phyloP scores from a whole-genome alignment of 2,113 vertebrate genomes.

The Mugil cephalus region DNA sequence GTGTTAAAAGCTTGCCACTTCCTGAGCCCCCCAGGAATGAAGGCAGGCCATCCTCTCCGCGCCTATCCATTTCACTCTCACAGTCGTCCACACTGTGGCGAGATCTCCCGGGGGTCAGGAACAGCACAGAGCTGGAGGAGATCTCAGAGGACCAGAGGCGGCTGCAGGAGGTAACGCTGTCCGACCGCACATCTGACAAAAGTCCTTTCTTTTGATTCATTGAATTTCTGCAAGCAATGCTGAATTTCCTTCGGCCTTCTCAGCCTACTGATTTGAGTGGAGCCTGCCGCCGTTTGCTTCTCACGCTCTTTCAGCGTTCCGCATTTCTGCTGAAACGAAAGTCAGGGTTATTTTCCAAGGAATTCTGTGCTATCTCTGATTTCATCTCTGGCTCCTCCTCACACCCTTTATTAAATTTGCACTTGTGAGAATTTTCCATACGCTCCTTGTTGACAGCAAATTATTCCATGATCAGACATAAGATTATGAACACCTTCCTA shows the following conservation, averaged over 20 bases:
- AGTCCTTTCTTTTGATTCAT: too few relatives aligned
- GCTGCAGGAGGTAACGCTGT: constrained; percentile 91
- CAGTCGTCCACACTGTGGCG: constrained; percentile 90
- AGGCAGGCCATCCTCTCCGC: constrained; percentile 78
- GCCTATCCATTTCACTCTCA: constrained; percentile 86
- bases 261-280: too few relatives aligned
- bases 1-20: constrained; percentile 78
- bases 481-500: too few relatives aligned
- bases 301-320: too few relatives aligned
- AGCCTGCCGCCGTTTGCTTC: too few relatives aligned
- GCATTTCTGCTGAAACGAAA: too few relatives aligned
- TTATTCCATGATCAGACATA: not conserved
- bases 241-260: too few relatives aligned
- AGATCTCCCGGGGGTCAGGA: constrained; percentile 90
- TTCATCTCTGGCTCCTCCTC: too few relatives aligned
- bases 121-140: constrained; percentile 84
- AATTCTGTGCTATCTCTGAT: not conserved
- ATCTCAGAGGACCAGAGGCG: constrained; percentile 90
- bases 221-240: too few relatives aligned
- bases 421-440: too few relatives aligned
- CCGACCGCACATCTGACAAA: not conserved
- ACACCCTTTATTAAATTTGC: too few relatives aligned
- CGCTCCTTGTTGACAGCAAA: not conserved
- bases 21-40: constrained; percentile 72
- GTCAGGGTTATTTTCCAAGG: too few relatives aligned